Conservation (phyloP, 2,113 vertebrate species). For the Vulpes ferrilata region DNA sequence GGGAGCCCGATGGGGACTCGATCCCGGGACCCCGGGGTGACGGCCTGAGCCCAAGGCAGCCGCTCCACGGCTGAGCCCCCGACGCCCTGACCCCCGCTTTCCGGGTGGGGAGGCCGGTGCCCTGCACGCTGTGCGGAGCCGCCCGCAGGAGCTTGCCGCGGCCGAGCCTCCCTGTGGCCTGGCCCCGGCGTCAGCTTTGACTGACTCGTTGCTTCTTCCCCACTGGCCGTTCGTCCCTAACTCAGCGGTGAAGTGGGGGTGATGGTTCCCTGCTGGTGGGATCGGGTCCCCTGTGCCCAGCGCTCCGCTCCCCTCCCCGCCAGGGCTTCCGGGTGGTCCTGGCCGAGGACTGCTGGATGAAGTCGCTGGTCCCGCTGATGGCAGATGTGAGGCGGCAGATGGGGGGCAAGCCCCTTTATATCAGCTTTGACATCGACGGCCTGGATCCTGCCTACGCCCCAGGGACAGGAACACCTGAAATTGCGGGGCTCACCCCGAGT, state of each 20-base stretch:
- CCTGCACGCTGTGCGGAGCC: too few relatives aligned
- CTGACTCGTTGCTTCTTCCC: not conserved
- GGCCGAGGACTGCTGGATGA: conserved; percentile 95
- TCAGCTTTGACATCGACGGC: conserved; percentile 96
- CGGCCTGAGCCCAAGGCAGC: too few relatives aligned
- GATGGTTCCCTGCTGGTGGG: not conserved
- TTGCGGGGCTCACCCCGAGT: conserved; percentile 94
- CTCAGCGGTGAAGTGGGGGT: not conserved
- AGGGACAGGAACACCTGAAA: conserved; percentile 95
- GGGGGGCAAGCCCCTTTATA: conserved; percentile 91
- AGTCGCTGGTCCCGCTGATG: conserved; percentile 95
- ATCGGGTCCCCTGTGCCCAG: too few relatives aligned
- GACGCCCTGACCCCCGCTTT: too few relatives aligned
- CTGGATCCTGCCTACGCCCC: conserved; percentile 96
- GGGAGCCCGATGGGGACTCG: too few relatives aligned
- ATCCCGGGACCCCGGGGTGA: too few relatives aligned
- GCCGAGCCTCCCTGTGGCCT: not conserved
- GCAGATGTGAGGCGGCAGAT: conserved; percentile 93
- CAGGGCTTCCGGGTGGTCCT: conserved; percentile 96
- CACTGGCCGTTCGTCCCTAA: not conserved
- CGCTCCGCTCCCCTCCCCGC: too few relatives aligned
- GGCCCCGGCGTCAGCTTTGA: not conserved
- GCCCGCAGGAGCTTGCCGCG: too few relatives aligned
- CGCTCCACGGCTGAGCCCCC: too few relatives aligned
- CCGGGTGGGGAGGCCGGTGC: too few relatives aligned